A percentile compares a stretch with the other conserved stretches of the same genome.
phyloP scores from a whole-genome alignment of 2,797 vertebrate species.

The Gallinago nigripennis region DNA sequence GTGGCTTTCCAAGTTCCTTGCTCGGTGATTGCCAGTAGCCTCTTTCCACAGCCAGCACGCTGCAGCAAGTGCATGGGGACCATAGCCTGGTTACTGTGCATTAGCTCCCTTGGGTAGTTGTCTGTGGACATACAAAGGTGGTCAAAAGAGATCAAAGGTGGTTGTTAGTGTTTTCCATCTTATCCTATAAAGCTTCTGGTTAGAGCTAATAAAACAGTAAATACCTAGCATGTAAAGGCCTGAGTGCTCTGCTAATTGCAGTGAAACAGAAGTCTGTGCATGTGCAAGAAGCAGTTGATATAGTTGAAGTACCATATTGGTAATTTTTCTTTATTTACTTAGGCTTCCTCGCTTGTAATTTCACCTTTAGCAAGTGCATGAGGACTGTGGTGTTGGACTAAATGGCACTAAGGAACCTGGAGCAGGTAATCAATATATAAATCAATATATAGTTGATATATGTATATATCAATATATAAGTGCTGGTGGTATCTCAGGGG shows the following conservation, averaged over 20 bases:
- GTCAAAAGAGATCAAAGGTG: background rate
- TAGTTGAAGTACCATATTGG: background rate
- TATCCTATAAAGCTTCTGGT: background rate
- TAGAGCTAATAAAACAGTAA: background rate
- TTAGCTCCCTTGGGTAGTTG: background rate
- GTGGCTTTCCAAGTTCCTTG: background rate
- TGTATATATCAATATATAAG: background rate
- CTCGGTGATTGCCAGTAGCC: background rate
- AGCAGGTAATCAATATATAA: background rate
- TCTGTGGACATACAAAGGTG: background rate
- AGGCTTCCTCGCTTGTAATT: background rate
- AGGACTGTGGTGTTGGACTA: background rate
- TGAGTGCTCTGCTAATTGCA: background rate
- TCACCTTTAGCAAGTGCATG: background rate
- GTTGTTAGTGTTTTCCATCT: background rate
- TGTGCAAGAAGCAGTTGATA: background rate
- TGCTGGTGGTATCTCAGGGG: background rate
- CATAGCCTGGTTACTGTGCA: background rate
- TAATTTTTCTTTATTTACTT: background rate
- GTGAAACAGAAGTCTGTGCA: background rate
- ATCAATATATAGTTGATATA: background rate
- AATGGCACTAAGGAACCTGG: background rate
- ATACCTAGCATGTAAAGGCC: background rate
- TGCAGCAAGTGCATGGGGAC: fast-evolving
- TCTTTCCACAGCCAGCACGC: background rate